A percentile compares a stretch with the other conserved stretches of the same genome.
Evolutionary conservation across 1,140 invertebrate genomes (phyloP).

Genomic region (Bombus cullumanus): DNA sequence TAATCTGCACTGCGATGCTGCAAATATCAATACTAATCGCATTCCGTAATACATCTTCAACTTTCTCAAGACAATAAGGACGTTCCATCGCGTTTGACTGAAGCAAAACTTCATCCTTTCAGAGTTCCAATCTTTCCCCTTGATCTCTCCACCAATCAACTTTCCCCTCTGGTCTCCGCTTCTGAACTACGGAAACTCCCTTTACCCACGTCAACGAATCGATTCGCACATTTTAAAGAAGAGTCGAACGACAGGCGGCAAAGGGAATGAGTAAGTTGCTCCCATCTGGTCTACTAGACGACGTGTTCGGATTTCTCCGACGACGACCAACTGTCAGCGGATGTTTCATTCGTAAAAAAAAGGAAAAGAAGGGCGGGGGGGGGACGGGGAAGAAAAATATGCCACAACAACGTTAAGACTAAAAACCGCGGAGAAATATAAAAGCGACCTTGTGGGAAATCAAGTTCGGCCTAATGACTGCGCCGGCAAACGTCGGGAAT

Average conservation of each 20-base stretch:
- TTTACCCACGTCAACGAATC: neutral
- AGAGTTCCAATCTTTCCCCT: neutral
- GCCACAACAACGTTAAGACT: conserved; percentile 4
- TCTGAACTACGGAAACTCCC: no score
- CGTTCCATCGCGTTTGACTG: neutral
- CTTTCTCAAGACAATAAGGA: neutral
- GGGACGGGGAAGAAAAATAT: neutral
- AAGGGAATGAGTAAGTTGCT: conserved; percentile 6
- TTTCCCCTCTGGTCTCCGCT: neutral
- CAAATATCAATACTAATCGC: neutral
- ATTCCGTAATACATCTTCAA: neutral
- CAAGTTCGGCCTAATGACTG: conserved; percentile 55
- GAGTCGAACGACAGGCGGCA: neutral
- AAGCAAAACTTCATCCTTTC: neutral
- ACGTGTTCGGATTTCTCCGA: neutral
- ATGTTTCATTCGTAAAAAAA: neutral
- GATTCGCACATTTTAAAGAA: neutral
- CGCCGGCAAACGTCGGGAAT: conserved; percentile 22
- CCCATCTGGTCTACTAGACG: no score
- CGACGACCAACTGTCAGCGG: neutral
- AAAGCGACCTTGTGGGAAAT: conserved; percentile 65
- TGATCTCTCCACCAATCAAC: neutral
- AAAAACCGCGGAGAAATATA: conserved; percentile 22
- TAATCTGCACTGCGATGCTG: no score
- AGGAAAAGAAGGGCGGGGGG: no score